These are phyloP conservation scores for Nyleta sp. DNA, from an alignment of 2,888 invertebrate genomes.

Conservation along the genomic window DNA sequence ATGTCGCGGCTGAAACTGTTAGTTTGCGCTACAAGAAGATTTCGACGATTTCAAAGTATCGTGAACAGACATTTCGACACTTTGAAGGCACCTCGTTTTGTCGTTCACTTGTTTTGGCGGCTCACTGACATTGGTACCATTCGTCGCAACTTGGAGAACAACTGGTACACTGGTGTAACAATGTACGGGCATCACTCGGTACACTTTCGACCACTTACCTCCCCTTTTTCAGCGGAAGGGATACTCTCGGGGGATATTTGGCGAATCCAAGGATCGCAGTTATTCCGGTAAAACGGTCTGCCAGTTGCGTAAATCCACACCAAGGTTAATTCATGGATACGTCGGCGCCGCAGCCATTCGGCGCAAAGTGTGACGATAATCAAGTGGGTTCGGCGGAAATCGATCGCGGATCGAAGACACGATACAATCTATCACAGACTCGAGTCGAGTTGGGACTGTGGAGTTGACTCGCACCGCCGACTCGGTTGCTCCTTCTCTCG, in stretches of 20 bases:
- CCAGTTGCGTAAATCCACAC: constrained; percentile 27
- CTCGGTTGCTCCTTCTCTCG: constrained; percentile 68
- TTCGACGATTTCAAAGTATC: no score
- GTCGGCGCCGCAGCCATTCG: constrained; percentile 40
- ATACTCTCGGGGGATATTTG: neutral
- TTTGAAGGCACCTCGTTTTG: no score
- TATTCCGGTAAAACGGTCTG: constrained; percentile 16
- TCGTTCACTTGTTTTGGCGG: no score
- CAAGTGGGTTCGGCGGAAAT: constrained; percentile 49
- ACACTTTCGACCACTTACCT: constrained; percentile 37
- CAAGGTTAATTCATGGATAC: constrained; percentile 45
- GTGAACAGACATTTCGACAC: no score
- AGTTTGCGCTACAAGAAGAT: no score
- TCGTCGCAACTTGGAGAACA: no score
- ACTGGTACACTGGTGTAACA: neutral
- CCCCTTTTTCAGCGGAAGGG: neutral
- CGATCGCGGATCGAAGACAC: constrained; percentile 73
- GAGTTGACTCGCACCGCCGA: constrained; percentile 70
- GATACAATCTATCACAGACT: constrained; percentile 80
- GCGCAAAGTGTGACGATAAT: constrained; percentile 26
- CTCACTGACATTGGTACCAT: no score
- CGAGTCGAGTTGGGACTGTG: constrained; percentile 81
- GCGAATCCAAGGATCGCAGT: constrained; percentile 6
- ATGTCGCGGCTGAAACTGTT: no score
- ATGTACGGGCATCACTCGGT: neutral